Conservation (phyloP, 2,113 vertebrate genomes). For the Menura novaehollandiae region DNA sequence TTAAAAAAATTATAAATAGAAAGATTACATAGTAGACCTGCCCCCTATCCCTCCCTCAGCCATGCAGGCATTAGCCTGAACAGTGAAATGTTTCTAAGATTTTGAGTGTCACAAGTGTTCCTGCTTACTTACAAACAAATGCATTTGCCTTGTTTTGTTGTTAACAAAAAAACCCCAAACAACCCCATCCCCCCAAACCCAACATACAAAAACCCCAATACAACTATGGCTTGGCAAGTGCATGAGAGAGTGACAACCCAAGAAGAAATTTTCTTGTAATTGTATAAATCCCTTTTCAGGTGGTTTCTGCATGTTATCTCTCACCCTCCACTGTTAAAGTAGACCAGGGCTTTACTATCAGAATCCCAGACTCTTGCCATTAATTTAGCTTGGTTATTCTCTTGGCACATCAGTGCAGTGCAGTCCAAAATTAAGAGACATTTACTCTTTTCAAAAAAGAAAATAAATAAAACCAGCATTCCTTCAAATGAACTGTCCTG, state of each 20-base stretch:
- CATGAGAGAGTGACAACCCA: background rate
- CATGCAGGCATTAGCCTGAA: background rate
- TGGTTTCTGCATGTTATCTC: background rate
- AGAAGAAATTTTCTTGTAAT: background rate
- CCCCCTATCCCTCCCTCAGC: no score
- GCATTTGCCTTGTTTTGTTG: background rate
- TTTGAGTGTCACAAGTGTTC: background rate
- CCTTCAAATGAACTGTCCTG: background rate
- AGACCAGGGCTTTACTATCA: background rate
- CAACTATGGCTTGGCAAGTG: background rate
- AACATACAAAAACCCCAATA: background rate
- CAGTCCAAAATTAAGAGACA: background rate
- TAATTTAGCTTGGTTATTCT: background rate
- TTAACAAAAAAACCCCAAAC: background rate
- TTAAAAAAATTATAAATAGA: background rate
- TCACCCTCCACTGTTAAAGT: background rate
- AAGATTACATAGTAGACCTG: background rate
- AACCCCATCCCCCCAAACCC: background rate
- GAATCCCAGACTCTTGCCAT: background rate
- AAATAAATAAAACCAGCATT: background rate
- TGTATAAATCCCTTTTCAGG: background rate
- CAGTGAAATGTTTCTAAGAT: background rate
- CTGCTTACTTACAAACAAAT: background rate
- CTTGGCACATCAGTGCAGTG: background rate
- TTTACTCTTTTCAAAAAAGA: background rate